Evolutionary conservation across 1,140 invertebrate genomes (phyloP), one percentile per base, ranked within the genome.

Genomic region (Tyrophagus putrescentiae): DNA sequence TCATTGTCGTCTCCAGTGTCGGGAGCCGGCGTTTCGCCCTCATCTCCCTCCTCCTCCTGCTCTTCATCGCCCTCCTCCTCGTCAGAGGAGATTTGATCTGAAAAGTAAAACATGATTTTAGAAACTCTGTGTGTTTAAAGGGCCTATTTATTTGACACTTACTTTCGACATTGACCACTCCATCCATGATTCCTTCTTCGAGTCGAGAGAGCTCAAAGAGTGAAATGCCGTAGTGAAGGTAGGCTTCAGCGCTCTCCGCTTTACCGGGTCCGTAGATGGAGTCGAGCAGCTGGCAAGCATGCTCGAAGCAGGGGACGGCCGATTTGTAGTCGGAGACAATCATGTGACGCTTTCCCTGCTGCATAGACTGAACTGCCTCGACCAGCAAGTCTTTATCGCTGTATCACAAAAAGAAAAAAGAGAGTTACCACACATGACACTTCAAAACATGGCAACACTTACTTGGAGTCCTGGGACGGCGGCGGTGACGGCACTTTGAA

Each of bases 241-340:
- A 91, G 11, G 84, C 82, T 52, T 90, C 87, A 13, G 79, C 87
- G 70, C 84, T 83, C 68, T 90, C 82, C 64, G 82, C 78, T 0
- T 80, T 80, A 11, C 79, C 76, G 54, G 88, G 84, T 1, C 87
- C 86, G 73, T 84, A 81, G 61, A 82, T 75, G 9, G 78, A 71
- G 1, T 78, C 78, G 18, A 87, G 72, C 27, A 85, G 67, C 66
- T 82, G 78, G 68, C 84, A 87, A 0, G 85, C 84, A 67, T 82
- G 78, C 23, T 83, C 80, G 3, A 92, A 73, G 7, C 80, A 76
- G n/a, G 78, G 75, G 0, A 84, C 83, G n/a, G 88, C 87, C 25
- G 76, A 76, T 34, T 72, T 75, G 66, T 84, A 85, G 71, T 92
- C 85, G 61, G 80, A 78, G n/a, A 88, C 82, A 3, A 87, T 72